A percentile compares a stretch with the other conserved stretches of the same genome.
phyloP scores from a whole-genome alignment of 2,113 vertebrate genomes.

The Dasyprocta punctata region DNA sequence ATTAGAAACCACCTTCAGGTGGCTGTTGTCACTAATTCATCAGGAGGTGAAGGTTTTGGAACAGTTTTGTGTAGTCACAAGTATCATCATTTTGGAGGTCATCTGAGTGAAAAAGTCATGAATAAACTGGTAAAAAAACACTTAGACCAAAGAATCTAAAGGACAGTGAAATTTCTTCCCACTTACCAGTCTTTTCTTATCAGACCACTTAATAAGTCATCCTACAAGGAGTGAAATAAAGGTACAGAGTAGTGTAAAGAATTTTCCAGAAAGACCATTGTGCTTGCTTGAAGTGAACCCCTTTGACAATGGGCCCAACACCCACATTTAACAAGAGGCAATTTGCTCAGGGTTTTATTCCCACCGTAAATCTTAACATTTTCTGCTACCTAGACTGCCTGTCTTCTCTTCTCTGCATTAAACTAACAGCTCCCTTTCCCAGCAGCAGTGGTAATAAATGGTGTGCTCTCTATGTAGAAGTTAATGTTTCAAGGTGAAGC shows the following conservation, averaged over 20 bases:
- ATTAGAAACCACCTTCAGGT: neutral
- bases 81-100: neutral
- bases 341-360: constrained; percentile 70
- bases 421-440: constrained; percentile 73
- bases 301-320: constrained; percentile 65
- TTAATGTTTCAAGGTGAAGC: constrained; percentile 85
- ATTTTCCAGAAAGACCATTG: constrained; percentile 52
- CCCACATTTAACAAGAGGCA: constrained; percentile 68
- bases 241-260: constrained; percentile 19
- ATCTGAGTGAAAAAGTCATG: neutral
- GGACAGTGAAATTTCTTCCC: neutral
- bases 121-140: constrained; percentile 6
- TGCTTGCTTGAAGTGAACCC: constrained; percentile 48
- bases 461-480: constrained; percentile 75
- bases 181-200: neutral
- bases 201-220: neutral
- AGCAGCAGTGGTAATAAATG: constrained; percentile 82
- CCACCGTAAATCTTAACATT: constrained; percentile 65
- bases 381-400: constrained; percentile 70
- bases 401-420: constrained; percentile 73
- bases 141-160: neutral
- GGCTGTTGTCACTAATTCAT: neutral
- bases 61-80: neutral
- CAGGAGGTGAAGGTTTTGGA: neutral
- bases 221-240: constrained; percentile 64